Base-by-base conservation (phyloP, 2,797 vertebrate species). In the Sebastes hopkinsi region DNA sequence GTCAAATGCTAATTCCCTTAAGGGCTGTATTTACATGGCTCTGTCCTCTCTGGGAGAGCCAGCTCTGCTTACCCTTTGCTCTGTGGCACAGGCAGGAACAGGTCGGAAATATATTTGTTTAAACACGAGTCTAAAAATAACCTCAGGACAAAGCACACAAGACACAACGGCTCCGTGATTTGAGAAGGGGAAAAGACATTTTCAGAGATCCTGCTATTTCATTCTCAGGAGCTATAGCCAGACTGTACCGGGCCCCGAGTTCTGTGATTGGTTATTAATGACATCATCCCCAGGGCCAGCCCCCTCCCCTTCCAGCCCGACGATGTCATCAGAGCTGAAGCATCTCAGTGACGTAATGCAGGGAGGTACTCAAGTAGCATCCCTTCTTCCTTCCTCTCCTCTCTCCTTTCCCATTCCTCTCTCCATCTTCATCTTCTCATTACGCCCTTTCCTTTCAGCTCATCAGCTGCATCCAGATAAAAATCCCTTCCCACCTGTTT, bases 341-440 rank as follows among this genome's bases (percentile, higher is more conserved):
- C 91, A 95, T 95, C 90, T 90, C 87, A 94, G 91, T 95, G 95
- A 95, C 90, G 95, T 95, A 92, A 96, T 95, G 91, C 88, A 89
- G 89, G 90, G 89, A 93, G 92, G 92, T 74, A 18, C 84, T 85
- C 80, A 77, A 88, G 88, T 71, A 83, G 77, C 75, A 73, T 83
- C 79, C 68, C 72, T 70, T 68, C 68, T 84, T 82, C 67, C 77
- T 71, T 68, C 70, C 30, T 77, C 80, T 85, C 55, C 5, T 72
- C 83, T 76, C 72, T 79, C 72, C 65, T 52, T 77, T 78, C 61
- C 30, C 25, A 5, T 83, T 67, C 66, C 60, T 72, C 59, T 71
- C 68, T 75, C 54, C 38, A 32, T 65, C 60, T 72, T 72, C 67
- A 67, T 87, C 72, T 72, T 80, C 88, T 83, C 72, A 42, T 55